Percentiles rank a stretch among this genome's conserved stretches.
Evolutionary conservation across 2,888 invertebrate genomes (phyloP).

Genomic region (Pseudococcus viburni): DNA sequence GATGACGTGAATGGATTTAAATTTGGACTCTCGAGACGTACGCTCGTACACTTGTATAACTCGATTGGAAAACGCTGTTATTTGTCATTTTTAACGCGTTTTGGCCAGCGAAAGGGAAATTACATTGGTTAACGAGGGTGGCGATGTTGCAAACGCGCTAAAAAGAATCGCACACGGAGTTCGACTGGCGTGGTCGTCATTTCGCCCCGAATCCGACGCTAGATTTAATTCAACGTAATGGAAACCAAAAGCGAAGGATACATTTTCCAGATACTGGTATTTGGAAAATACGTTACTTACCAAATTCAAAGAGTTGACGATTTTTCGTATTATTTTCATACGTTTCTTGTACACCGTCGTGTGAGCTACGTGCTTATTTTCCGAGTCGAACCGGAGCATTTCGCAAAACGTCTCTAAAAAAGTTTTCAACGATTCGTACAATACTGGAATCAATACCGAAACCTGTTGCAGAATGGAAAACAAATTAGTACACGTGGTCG

Average conservation of each 20-base stretch:
- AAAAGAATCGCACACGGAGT: not conserved
- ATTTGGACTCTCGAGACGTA: constrained; percentile 9
- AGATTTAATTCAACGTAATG: constrained; percentile 12
- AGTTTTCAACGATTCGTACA: constrained; percentile 35
- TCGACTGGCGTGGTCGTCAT: not conserved
- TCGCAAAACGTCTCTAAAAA: constrained; percentile 30
- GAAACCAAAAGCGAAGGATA: constrained; percentile 1
- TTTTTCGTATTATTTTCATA: not conserved
- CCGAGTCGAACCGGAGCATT: not conserved
- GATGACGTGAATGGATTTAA: not conserved
- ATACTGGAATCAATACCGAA: constrained; percentile 25
- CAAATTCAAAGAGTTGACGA: not conserved
- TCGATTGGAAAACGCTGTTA: constrained; percentile 12
- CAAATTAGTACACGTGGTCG: not conserved
- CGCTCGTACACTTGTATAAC: not conserved
- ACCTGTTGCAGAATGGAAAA: constrained; percentile 1
- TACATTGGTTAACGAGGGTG: not conserved
- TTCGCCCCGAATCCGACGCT: not conserved
- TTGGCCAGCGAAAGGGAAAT: not conserved
- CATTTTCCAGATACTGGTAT: not conserved
- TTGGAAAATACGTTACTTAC: constrained; percentile 12
- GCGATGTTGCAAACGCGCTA: not conserved
- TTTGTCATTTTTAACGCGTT: constrained; percentile 26
- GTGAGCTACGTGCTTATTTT: not conserved
- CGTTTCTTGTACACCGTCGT: not conserved